These are phyloP conservation scores for Desoria tigrina DNA, from an alignment of 2,888 invertebrate genomes.

Conservation along the genomic window DNA sequence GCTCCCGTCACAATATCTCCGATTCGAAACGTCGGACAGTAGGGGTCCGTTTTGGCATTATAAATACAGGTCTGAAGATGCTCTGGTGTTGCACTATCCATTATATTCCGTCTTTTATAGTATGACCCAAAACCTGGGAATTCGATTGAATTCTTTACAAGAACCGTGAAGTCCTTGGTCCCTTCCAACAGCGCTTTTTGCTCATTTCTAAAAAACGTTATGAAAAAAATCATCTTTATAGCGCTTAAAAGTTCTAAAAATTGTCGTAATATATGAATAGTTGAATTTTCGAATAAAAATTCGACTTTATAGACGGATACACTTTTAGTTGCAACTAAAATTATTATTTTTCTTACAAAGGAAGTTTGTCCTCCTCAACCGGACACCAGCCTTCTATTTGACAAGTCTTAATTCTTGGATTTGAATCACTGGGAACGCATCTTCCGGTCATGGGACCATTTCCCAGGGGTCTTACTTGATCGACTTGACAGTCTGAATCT, in stretches of 20 bases:
- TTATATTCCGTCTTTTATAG: conserved; percentile 55
- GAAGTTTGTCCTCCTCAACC: conserved; percentile 56
- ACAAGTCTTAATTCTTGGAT: conserved; percentile 55
- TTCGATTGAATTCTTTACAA: conserved; percentile 49
- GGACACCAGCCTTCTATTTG: conserved; percentile 60
- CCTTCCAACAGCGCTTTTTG: conserved; percentile 35
- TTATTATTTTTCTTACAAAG: conserved; percentile 51
- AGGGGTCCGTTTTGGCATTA: conserved; percentile 54
- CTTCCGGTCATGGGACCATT: conserved; percentile 59
- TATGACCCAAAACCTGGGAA: conserved; percentile 42
- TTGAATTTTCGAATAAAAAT: no score
- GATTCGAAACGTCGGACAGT: conserved; percentile 59
- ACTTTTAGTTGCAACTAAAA: background rate
- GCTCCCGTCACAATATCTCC: conserved; percentile 57
- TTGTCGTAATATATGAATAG: background rate
- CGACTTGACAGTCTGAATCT: conserved; percentile 52
- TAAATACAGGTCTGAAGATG: conserved; percentile 56
- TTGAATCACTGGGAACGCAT: conserved; percentile 54
- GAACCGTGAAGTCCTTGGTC: conserved; percentile 47
- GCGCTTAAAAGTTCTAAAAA: background rate
- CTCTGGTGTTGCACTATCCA: conserved; percentile 53
- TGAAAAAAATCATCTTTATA: no score
- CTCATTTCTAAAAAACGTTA: conserved; percentile 22
- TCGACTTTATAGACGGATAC: no score
- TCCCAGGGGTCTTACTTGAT: conserved; percentile 54